A percentile compares a stretch with the other conserved stretches of the same genome.
Evolutionary conservation across 2,888 invertebrate genomes (phyloP).

Genomic region (Willowsia nigromaculata): DNA sequence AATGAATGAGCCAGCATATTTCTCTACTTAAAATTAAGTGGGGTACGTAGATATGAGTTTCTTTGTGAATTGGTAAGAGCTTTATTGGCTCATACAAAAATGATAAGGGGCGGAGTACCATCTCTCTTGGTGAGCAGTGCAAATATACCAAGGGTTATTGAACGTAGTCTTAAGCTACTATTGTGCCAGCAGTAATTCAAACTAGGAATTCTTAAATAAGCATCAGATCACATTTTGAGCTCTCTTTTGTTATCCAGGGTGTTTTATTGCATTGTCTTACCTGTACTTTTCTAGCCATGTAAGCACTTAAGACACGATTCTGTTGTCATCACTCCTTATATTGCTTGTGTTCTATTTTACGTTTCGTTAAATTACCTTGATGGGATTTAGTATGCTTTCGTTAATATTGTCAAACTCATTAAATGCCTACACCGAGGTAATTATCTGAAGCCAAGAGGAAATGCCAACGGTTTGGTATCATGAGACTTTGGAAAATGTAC

Average conservation of each 20-base stretch:
- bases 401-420: constrained; percentile 18
- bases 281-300: no score
- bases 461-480: constrained; percentile 18
- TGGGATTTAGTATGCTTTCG: neutral
- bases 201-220: no score
- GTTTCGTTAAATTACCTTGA: neutral
- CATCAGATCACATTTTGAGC: no score
- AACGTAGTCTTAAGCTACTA: no score
- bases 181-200: no score
- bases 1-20: neutral
- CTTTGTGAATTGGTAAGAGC: neutral
- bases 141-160: no score
- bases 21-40: neutral
- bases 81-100: neutral
- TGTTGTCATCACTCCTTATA: neutral
- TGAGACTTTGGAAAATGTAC: neutral
- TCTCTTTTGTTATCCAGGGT: no score
- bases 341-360: neutral
- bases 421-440: constrained; percentile 9
- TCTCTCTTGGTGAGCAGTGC: no score
- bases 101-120: no score
- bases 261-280: no score
- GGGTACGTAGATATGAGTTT: neutral
- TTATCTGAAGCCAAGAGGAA: constrained; percentile 18
- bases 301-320: no score